A percentile compares a stretch with the other conserved stretches of the same genome.
These are phyloP conservation scores for Jordanella pulchra DNA, from an alignment of 2,797 vertebrate genomes.

Conservation along the genomic window DNA sequence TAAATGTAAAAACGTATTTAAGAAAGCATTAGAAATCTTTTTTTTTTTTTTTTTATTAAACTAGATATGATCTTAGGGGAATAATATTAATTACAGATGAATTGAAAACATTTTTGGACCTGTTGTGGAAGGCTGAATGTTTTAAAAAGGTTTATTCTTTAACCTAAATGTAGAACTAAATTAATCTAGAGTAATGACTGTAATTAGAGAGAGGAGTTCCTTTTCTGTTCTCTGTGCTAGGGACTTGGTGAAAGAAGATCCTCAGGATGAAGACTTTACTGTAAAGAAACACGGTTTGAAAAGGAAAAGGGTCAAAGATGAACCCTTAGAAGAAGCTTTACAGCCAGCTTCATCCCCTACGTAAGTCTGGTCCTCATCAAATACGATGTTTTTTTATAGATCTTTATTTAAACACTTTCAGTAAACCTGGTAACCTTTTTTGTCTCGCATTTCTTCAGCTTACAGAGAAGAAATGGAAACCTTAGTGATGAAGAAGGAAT, in stretches of 20 bases:
- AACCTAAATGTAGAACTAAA: too few relatives aligned
- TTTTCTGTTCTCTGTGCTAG: slow-evolving; percentile 31
- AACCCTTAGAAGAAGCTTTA: slow-evolving; percentile 34
- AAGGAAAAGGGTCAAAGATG: slow-evolving; percentile 69
- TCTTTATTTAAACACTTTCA: background rate
- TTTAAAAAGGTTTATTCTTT: background rate
- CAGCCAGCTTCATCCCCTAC: slow-evolving; percentile 1
- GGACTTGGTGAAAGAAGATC: slow-evolving; percentile 55
- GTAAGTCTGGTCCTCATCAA: slow-evolving; percentile 55
- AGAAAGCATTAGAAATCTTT: background rate
- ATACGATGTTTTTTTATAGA: background rate
- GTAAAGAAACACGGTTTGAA: slow-evolving; percentile 67
- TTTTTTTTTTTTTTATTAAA: background rate
- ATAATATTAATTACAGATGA: background rate
- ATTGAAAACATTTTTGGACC: background rate
- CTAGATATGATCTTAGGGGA: background rate
- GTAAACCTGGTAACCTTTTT: slow-evolving; percentile 1
- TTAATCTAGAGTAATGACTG: background rate
- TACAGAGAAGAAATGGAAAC: slow-evolving; percentile 29
- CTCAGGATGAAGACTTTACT: slow-evolving; percentile 63
- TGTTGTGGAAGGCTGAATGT: background rate
- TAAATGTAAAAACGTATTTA: too few relatives aligned
- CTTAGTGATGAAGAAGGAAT: slow-evolving; percentile 13
- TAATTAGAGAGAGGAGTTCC: background rate
- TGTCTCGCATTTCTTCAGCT: slow-evolving; percentile 24